Percentiles rank a stretch among this genome's conserved stretches.
phyloP scores from a whole-genome alignment of 2,113 vertebrate species.

The Aix galericulata region DNA sequence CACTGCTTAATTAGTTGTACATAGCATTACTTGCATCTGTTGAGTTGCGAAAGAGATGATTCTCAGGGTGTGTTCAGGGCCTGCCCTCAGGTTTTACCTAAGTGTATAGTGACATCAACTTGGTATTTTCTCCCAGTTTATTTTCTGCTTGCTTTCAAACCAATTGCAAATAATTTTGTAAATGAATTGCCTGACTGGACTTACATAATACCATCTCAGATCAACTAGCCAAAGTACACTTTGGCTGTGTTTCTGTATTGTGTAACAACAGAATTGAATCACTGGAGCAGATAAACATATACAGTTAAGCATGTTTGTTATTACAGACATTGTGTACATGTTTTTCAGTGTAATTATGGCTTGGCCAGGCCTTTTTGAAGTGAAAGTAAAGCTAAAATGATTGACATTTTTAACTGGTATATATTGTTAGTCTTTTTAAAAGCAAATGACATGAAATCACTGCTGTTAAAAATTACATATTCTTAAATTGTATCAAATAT shows the following conservation, averaged over 20 bases:
- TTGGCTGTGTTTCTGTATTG: neutral
- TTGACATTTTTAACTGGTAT: neutral
- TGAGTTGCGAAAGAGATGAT: neutral
- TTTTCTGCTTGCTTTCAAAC: slow-evolving; percentile 36
- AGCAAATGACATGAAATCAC: neutral
- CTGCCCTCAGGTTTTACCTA: neutral
- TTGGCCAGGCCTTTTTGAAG: neutral
- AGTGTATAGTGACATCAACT: neutral
- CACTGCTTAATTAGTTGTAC: neutral
- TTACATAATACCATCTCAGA: neutral
- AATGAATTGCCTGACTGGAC: neutral
- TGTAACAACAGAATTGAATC: neutral
- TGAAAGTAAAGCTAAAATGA: neutral
- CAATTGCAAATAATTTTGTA: neutral
- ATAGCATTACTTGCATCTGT: neutral
- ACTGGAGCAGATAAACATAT: neutral
- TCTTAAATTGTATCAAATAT: neutral
- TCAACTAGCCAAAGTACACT: neutral
- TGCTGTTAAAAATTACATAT: neutral
- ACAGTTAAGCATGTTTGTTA: neutral
- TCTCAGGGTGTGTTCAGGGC: neutral
- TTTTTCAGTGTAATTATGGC: neutral
- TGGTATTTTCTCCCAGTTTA: neutral
- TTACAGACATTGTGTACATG: neutral
- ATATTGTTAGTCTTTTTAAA: neutral